Base-by-base conservation (phyloP, 2,888 invertebrate species). In the Drosophila niveifrons region DNA sequence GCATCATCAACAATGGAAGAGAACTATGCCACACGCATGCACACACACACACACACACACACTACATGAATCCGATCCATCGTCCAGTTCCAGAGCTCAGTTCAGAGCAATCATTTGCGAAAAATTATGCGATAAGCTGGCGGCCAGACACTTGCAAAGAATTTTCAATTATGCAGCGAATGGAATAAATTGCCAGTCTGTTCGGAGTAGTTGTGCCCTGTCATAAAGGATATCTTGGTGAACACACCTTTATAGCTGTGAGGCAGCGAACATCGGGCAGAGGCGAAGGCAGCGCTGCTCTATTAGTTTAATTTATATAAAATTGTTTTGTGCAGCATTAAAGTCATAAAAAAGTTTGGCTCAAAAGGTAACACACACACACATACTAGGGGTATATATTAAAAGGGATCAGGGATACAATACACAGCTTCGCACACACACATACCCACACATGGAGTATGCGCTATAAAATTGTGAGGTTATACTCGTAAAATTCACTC, bases 231-330 rank as follows among this genome's bases (percentile, higher is more conserved):
- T 55, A 18, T 28, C 44, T 51, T 29, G 23, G 59, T 18, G 28
- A 29, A 58, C 48, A 59, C 47, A 59, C 47, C 44, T 61, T 46
- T 18, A 9, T 23, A 23, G 23, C 23, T 4, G 23, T 6, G 23
- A 4, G 23, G 23, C 23, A 23, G 23, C 23, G 23, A 23, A 6
- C 6, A 23, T n/a, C n/a, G 23, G 4, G 1, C n/a, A n/a, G 2
- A 4, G 34, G 2, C 17, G 28, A n/a, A 6, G 23, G n/a, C 6
- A 31, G 55, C 50, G 69, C 59, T 56, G 78, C 80, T 72, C 86
- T 80, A 83, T 74, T 80, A 81, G 74, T 89, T 88, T 83, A 90
- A 87, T 90, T 90, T 90, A 87, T 90, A 87, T 83, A 73, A 87
- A 89, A 90, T 90, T 88, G 90, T 90, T 87, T 89, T 90, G 87